Evolutionary conservation across 2,113 vertebrate genomes (phyloP), one percentile per base, ranked within the genome.

Genomic region (Platycercus adscitus): DNA sequence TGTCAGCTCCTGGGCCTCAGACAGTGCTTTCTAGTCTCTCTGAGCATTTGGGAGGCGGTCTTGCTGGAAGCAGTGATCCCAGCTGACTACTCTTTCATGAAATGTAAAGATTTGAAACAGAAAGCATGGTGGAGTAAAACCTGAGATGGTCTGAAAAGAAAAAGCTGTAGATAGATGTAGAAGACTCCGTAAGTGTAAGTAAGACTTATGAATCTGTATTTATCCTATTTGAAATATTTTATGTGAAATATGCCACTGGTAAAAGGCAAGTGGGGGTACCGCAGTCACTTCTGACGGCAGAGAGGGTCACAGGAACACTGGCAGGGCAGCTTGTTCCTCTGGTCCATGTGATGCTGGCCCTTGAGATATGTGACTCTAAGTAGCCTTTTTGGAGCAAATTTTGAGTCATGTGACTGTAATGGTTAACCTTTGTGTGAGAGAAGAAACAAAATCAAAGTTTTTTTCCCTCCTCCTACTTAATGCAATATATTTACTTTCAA

Each of bases 111-210:
- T 53, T 33, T 46, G 49, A 76, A 92, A 53, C 31, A 33, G 71
- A 69, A 80, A 73, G 15, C 50, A 56, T 0, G 0, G 9, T 1
- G 5, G 61, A 93, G 13, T 68, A 85, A 93, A 95, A 72, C 8
- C 56, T 41, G 28, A 50, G 86, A 43, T 25, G 35, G 35, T 41
- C 26, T n/a, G 39, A 73, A 84, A 82, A 61, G 29, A 23, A 60
- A 80, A 90, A 83, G 8, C 55, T 68, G 24, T 25, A 70, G n/a
- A 23, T 39, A 88, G 65, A 43, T 23, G 33, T 31, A 7, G 61
- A 82, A 72, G 89, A 52, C 31, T 65, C 31, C n/a, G 19, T 16
- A 69, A 91, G 79, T 9, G 60, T 94, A 93, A 92, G 86, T 89
- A 87, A 43, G 41, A 53, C 11, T 64, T 52, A 56, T 0, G 0